A percentile compares a stretch with the other conserved stretches of the same genome.
Conservation (phyloP, 2,888 invertebrate genomes). For the Drosophila crucigera region DNA sequence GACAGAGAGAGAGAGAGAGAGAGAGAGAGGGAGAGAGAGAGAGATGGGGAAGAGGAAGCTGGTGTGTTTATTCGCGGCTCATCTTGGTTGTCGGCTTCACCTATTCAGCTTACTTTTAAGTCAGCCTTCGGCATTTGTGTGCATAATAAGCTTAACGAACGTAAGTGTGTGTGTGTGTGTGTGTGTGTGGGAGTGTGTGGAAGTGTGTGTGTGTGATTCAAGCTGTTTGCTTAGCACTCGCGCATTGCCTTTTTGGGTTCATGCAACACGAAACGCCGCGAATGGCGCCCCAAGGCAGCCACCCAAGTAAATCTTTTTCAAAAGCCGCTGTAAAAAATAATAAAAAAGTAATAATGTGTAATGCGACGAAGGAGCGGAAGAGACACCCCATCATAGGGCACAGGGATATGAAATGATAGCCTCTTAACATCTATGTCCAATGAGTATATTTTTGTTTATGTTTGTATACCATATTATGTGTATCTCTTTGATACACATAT, state of each 20-base stretch:
- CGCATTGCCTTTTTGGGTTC: constrained; percentile 47
- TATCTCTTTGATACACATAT: not conserved
- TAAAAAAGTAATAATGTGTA: constrained; percentile 17
- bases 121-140: constrained; percentile 57
- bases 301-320: constrained; percentile 42
- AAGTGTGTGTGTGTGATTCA: constrained; percentile 3
- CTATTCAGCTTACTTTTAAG: constrained; percentile 58
- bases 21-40: too few relatives aligned
- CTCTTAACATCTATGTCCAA: constrained; percentile 10
- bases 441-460: not conserved
- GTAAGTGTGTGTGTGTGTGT: constrained; percentile 6
- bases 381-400: not conserved
- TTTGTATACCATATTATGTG: constrained; percentile 3
- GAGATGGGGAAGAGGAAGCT: not conserved
- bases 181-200: constrained; percentile 15
- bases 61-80: constrained; percentile 26
- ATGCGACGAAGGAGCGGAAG: constrained; percentile 7
- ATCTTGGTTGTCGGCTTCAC: constrained; percentile 38
- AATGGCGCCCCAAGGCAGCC: constrained; percentile 37
- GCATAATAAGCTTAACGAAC: constrained; percentile 67
- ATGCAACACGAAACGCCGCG: constrained; percentile 58
- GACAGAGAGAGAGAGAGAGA: not conserved
- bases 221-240: constrained; percentile 62
- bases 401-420: constrained; percentile 30
- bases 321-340: constrained; percentile 21